A percentile compares a stretch with the other conserved stretches of the same genome.
These are phyloP conservation scores for Gnatocerus cornutus DNA, from an alignment of 2,888 invertebrate species.

Conservation along the genomic window DNA sequence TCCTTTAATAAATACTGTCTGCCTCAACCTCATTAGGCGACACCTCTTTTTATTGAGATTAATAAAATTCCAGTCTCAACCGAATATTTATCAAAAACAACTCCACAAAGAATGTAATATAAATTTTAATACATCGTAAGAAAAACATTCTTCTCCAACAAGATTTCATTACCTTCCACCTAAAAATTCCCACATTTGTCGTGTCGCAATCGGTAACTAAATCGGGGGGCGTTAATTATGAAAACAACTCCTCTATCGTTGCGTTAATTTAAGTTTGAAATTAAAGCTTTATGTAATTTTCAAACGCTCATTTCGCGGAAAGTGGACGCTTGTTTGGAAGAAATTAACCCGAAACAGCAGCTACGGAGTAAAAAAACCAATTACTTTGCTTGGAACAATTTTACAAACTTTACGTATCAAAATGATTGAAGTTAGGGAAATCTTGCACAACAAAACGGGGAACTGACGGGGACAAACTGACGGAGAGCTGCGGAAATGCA, in stretches of 20 bases:
- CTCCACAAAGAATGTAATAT: constrained; percentile 12
- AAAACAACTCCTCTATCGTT: constrained; percentile 43
- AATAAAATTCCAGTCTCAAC: constrained; percentile 8
- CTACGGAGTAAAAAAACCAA: constrained; percentile 35
- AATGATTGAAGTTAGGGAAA: constrained; percentile 26
- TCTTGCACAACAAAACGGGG: no score
- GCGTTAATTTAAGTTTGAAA: constrained; percentile 50
- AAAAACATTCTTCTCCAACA: constrained; percentile 12
- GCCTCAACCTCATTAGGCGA: constrained; percentile 20
- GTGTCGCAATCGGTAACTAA: constrained; percentile 23
- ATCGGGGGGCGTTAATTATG: constrained; percentile 42
- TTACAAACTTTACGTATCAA: constrained; percentile 40
- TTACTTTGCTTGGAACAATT: constrained; percentile 40
- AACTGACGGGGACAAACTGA: no score
- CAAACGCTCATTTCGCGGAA: constrained; percentile 31
- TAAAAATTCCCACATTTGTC: not conserved
- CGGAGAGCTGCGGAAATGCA: no score
- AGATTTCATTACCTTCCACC: no score
- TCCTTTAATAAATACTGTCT: constrained; percentile 50
- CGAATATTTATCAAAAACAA: constrained; percentile 19
- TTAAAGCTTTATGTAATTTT: constrained; percentile 48
- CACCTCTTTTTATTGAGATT: constrained; percentile 39
- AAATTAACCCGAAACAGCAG: constrained; percentile 47
- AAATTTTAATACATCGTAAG: constrained; percentile 21
- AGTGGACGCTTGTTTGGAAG: constrained; percentile 42